phyloP scores from a whole-genome alignment of 2,797 vertebrate genomes.

The Dendrocincla tyrannina region DNA sequence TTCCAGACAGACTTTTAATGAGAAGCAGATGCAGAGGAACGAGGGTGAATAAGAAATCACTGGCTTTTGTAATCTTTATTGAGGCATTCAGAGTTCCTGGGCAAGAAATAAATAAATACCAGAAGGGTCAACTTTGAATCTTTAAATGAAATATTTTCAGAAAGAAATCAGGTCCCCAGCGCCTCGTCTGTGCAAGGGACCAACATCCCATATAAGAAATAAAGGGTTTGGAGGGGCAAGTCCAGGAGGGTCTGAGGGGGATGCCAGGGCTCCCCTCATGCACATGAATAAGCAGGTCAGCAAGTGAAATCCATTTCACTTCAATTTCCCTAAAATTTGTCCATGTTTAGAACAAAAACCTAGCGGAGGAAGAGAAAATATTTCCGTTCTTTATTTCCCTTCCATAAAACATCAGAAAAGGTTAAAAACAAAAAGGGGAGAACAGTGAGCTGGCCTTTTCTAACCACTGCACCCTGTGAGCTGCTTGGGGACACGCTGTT shows the following conservation, averaged over 20 bases:
- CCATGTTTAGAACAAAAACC: not conserved
- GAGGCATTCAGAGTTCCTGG: conserved; percentile 23
- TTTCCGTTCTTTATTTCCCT: not conserved
- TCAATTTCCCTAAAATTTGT: not conserved
- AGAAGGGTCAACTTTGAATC: not conserved
- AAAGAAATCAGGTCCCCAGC: not conserved
- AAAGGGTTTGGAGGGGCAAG: not conserved
- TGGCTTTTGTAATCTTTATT: conserved; percentile 37
- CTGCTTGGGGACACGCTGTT: not conserved
- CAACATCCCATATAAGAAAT: fast-evolving
- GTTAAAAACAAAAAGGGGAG: not conserved
- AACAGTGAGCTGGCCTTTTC: not conserved
- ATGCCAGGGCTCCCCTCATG: not conserved
- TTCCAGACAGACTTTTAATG: conserved; percentile 67
- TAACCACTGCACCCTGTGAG: not conserved
- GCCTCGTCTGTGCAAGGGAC: not conserved
- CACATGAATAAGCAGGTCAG: not conserved
- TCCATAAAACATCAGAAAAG: not conserved
- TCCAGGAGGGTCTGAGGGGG: not conserved
- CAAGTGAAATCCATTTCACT: not conserved
- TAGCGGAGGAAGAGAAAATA: not conserved
- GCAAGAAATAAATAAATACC: conserved; percentile 52
- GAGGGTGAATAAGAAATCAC: conserved; percentile 27
- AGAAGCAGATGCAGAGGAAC: conserved; percentile 60
- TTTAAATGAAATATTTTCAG: not conserved